Evolutionary conservation across 2,888 invertebrate genomes (phyloP).

Genomic region (Pollenia angustigena): DNA sequence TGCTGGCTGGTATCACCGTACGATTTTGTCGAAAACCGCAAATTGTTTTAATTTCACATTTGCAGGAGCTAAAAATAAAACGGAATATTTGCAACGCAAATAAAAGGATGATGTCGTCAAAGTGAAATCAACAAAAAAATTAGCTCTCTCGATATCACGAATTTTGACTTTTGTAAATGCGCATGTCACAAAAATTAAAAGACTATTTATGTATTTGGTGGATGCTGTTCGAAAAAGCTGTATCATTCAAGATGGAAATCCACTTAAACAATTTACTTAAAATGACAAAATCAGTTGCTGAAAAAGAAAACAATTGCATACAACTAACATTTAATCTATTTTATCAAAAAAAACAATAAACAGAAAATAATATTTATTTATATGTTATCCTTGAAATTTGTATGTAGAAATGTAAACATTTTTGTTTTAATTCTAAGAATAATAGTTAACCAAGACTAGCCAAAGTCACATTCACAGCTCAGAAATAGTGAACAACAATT

Average conservation of each 20-base stretch:
- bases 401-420: too few species aligned
- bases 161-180: constrained; percentile 17
- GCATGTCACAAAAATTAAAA: constrained; percentile 36
- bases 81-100: constrained; percentile 16
- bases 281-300: constrained; percentile 19
- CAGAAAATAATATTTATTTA: too few species aligned
- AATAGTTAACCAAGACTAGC: too few species aligned
- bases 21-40: constrained; percentile 30
- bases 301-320: not conserved
- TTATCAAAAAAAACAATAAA: too few species aligned
- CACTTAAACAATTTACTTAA: constrained; percentile 25
- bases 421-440: too few species aligned
- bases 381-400: too few species aligned
- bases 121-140: not conserved
- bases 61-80: constrained; percentile 48
- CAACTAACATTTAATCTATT: not conserved
- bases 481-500: not conserved
- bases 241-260: constrained; percentile 41
- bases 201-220: constrained; percentile 1
- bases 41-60: constrained; percentile 30
- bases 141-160: constrained; percentile 25
- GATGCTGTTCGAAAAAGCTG: constrained; percentile 39
- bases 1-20: constrained; percentile 23
- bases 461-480: not conserved
- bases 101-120: constrained; percentile 40